Evolutionary conservation across 1,140 invertebrate species (phyloP).

Genomic region (Drosophila ambigua): DNA sequence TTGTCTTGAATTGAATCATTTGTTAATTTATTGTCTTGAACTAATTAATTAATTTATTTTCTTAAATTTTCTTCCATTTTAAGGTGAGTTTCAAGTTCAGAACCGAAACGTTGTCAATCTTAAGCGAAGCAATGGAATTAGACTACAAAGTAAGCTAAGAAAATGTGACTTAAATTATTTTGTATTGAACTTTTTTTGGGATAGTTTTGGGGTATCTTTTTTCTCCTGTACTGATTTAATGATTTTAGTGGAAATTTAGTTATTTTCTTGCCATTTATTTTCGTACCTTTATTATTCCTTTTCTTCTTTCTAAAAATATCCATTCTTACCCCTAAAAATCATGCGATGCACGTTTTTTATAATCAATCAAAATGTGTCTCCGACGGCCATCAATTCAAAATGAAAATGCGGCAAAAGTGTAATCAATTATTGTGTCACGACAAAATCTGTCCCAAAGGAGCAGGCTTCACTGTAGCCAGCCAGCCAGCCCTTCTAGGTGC

Average conservation of each 20-base stretch:
- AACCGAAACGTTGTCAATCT: too few species aligned
- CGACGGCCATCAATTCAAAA: conserved; percentile 45
- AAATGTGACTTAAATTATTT: background rate
- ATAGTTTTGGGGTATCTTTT: too few species aligned
- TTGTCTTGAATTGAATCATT: conserved; percentile 10
- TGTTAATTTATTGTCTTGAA: background rate
- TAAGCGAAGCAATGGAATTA: background rate
- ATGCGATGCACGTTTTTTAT: background rate
- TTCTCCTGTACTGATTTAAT: too few species aligned
- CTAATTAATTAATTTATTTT: background rate
- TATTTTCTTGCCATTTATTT: too few species aligned
- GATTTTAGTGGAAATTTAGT: too few species aligned
- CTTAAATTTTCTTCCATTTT: background rate
- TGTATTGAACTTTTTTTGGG: too few species aligned
- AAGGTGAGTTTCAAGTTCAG: conserved; percentile 1
- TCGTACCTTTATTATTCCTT: too few species aligned
- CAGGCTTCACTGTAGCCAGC: too few species aligned
- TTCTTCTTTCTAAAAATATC: too few species aligned
- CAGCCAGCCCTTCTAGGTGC: too few species aligned
- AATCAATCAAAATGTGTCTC: conserved; percentile 47
- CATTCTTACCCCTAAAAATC: background rate
- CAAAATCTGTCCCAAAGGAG: conserved; percentile 13
- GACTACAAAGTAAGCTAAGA: background rate
- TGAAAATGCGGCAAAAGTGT: conserved; percentile 13
- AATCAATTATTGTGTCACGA: conserved; percentile 58